Evolutionary conservation across 2,113 vertebrate species (phyloP).

Genomic region (Strix uralensis): DNA sequence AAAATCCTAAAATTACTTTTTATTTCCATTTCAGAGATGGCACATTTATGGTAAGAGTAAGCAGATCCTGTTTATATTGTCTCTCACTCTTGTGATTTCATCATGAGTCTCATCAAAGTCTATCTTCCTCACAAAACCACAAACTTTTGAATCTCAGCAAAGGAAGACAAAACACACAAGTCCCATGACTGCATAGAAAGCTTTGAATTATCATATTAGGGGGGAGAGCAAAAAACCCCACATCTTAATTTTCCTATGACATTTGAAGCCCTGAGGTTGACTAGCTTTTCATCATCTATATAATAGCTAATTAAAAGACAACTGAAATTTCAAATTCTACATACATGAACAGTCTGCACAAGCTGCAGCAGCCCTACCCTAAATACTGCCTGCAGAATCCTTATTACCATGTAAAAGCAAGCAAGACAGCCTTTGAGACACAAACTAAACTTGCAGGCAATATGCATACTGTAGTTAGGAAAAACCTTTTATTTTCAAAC

Average conservation of each 20-base stretch:
- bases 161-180: background rate
- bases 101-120: background rate
- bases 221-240: rapidly evolving
- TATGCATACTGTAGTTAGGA: background rate
- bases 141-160: background rate
- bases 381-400: background rate
- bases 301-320: background rate
- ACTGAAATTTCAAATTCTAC: background rate
- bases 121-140: background rate
- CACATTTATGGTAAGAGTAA: background rate
- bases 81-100: background rate
- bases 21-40: background rate
- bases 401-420: background rate
- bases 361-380: background rate
- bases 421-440: background rate
- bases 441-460: background rate
- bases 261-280: background rate
- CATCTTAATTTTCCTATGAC: background rate
- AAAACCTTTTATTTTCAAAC: background rate
- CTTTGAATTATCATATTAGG: background rate
- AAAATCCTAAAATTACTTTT: background rate
- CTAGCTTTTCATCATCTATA: background rate
- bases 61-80: background rate
- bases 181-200: background rate
- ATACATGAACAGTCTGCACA: background rate